phyloP scores from a whole-genome alignment of 2,797 vertebrate species.

The Typhlichthys subterraneus region DNA sequence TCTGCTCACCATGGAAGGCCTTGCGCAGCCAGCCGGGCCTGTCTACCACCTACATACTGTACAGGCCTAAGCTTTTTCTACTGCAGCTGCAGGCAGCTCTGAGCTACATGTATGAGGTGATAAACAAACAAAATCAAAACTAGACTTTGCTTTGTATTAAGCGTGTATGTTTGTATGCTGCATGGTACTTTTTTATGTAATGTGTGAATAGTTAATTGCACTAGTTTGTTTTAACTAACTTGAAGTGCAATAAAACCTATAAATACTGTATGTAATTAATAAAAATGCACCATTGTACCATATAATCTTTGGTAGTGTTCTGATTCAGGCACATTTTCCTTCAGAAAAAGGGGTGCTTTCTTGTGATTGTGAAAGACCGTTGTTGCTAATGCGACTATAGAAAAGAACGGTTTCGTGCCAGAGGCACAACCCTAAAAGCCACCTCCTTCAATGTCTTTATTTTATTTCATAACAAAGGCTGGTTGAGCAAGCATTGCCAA shows the following conservation, averaged over 20 bases:
- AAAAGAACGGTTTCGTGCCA: constrained; percentile 42
- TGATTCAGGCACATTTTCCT: constrained; percentile 12
- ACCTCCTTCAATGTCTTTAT: constrained; percentile 22
- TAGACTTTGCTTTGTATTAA: constrained; percentile 66
- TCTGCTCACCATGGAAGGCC: constrained; percentile 51
- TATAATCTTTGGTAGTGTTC: constrained; percentile 9
- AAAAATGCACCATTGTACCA: constrained; percentile 74
- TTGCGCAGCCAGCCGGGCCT: constrained; percentile 54
- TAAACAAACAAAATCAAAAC: constrained; percentile 39
- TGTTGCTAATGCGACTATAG: constrained; percentile 36
- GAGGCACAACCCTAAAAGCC: constrained; percentile 23
- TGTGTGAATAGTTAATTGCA: constrained; percentile 80
- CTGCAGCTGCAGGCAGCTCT: constrained; percentile 85
- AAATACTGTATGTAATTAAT: constrained; percentile 83
- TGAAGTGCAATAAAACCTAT: constrained; percentile 84
- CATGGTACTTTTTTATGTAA: constrained; percentile 78
- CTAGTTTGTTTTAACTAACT: constrained; percentile 82
- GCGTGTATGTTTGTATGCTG: constrained; percentile 70
- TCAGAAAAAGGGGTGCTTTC: constrained; percentile 20
- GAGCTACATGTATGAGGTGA: constrained; percentile 54
- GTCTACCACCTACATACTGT: constrained; percentile 40
- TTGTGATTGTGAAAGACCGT: constrained; percentile 19
- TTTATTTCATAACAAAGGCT: constrained; percentile 54
- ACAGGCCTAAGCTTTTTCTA: constrained; percentile 65
- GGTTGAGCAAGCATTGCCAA: constrained; percentile 51